Evolutionary conservation across 2,113 vertebrate genomes (phyloP).

Genomic region (Oceanites oceanicus): DNA sequence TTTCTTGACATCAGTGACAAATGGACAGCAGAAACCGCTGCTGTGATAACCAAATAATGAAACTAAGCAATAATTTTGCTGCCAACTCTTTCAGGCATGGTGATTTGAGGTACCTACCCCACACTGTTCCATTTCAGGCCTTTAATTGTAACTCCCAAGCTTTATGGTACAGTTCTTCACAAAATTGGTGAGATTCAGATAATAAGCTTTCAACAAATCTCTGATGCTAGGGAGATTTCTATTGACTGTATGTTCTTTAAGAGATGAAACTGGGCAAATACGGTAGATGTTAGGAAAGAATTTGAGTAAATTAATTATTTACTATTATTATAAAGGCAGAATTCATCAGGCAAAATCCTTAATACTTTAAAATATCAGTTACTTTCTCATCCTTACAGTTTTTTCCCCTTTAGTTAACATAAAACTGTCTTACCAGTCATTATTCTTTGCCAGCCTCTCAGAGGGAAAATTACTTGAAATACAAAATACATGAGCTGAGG

Average conservation of each 20-base stretch:
- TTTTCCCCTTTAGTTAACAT: not conserved
- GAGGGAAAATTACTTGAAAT: slow-evolving; percentile 25
- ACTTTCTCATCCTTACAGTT: not conserved
- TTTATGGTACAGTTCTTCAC: not conserved
- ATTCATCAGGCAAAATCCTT: not conserved
- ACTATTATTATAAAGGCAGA: not conserved
- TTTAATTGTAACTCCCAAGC: not conserved
- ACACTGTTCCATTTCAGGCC: not conserved
- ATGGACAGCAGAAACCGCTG: not conserved
- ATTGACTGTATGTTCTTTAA: not conserved
- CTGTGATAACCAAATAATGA: not conserved
- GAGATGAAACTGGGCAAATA: not conserved
- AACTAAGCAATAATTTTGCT: not conserved
- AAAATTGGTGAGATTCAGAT: not conserved
- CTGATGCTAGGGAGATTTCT: not conserved
- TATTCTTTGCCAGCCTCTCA: not conserved
- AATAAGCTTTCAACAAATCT: not conserved
- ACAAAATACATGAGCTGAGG: not conserved
- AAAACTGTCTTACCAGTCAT: not conserved
- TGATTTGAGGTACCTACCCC: not conserved
- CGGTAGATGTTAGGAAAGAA: not conserved
- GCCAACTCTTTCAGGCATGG: not conserved
- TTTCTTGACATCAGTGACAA: not conserved
- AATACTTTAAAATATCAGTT: not conserved
- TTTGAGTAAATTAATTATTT: not conserved